Conservation (phyloP, 2,888 invertebrate genomes). For the Eristalis arbustorum region DNA sequence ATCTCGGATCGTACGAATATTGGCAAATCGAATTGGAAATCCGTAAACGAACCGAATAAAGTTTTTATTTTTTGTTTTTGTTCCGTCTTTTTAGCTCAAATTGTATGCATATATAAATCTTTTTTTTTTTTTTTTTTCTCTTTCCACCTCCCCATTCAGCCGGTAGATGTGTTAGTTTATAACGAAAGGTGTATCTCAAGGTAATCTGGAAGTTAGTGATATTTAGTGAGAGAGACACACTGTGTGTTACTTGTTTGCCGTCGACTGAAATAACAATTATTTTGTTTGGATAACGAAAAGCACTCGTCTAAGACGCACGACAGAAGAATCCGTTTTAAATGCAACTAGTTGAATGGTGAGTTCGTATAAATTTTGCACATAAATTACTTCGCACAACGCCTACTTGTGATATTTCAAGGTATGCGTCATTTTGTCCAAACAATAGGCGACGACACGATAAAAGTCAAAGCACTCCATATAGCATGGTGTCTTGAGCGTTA, state of each 20-base stretch:
- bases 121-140: constrained; percentile 8
- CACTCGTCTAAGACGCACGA: constrained; percentile 5
- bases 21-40: not conserved
- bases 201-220: constrained; percentile 68
- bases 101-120: constrained; percentile 7
- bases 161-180: constrained; percentile 65
- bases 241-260: constrained; percentile 61
- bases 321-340: constrained; percentile 45
- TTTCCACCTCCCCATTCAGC: constrained; percentile 31
- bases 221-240: constrained; percentile 54
- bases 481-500: constrained; percentile 1
- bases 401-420: not conserved
- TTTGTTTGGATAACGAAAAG: constrained; percentile 55
- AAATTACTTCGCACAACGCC: not conserved
- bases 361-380: not conserved
- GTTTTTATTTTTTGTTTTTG: not conserved
- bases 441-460: constrained; percentile 5
- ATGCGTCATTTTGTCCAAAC: constrained; percentile 43
- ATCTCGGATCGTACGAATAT: constrained; percentile 12
- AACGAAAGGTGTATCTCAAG: constrained; percentile 68
- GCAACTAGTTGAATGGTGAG: constrained; percentile 60
- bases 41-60: not conserved
- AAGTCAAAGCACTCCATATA: constrained; percentile 50
- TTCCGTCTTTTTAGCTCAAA: constrained; percentile 27
- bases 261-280: constrained; percentile 48